These are phyloP conservation scores for Microtus richardsoni DNA, from an alignment of 2,113 vertebrate genomes.

Conservation along the genomic window DNA sequence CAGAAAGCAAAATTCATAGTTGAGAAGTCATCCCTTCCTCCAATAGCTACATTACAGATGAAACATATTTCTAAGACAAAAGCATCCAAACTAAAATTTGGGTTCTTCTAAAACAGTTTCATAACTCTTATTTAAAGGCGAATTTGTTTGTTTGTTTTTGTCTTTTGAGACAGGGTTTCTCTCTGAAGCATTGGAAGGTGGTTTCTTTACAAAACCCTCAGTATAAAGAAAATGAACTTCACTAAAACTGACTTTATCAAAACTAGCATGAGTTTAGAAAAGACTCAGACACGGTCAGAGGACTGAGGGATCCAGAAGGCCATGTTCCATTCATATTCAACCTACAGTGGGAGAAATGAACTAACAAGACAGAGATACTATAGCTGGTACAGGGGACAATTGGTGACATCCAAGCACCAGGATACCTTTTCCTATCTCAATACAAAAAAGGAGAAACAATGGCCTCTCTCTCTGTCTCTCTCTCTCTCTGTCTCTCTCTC, in stretches of 20 bases:
- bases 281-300: background rate
- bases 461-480: no score
- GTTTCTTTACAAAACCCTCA: background rate
- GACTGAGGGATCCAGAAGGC: background rate
- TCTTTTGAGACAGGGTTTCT: background rate
- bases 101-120: background rate
- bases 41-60: background rate
- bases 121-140: background rate
- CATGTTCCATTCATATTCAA: background rate
- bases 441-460: background rate
- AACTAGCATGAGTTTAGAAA: background rate
- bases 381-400: background rate
- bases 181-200: background rate
- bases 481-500: no score
- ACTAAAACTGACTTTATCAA: constrained; percentile 30
- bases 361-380: background rate
- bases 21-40: background rate
- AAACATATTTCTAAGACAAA: constrained; percentile 9
- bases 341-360: background rate
- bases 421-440: background rate
- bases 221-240: constrained; percentile 34
- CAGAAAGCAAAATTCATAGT: background rate
- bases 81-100: background rate
- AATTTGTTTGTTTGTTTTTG: background rate
- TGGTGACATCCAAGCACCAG: background rate